Evolutionary conservation across 2,113 vertebrate genomes (phyloP).

Genomic region (Bombycilla garrulus): DNA sequence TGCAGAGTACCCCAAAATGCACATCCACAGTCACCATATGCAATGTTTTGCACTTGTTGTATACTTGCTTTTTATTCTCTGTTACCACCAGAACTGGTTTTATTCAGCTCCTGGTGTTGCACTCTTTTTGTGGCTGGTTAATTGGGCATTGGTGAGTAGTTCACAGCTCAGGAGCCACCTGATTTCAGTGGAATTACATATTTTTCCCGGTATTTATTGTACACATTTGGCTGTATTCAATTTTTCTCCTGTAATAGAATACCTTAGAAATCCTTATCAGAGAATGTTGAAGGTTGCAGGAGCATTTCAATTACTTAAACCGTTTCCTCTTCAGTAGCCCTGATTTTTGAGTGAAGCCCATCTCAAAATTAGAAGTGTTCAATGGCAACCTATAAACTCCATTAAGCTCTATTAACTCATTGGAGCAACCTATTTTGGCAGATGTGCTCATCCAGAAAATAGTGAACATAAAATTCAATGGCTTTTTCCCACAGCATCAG

Average conservation of each 20-base stretch:
- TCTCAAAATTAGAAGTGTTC: not conserved
- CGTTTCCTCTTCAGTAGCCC: not conserved
- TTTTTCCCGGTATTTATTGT: not conserved
- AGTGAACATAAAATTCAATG: conserved; percentile 35
- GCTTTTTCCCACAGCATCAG: not conserved
- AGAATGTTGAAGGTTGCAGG: not conserved
- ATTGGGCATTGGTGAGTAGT: not conserved
- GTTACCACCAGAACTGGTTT: not conserved
- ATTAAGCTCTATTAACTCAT: conserved; percentile 3
- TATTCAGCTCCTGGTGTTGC: accelerated
- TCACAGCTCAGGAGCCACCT: not conserved
- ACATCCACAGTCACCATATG: not conserved
- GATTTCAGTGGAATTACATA: not conserved
- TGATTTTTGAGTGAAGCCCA: not conserved
- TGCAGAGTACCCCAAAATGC: not conserved
- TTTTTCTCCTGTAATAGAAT: not conserved
- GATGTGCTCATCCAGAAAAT: conserved; percentile 31
- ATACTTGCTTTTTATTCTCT: not conserved
- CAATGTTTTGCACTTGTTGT: not conserved
- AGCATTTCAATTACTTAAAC: not conserved
- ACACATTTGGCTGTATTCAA: not conserved
- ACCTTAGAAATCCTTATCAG: not conserved
- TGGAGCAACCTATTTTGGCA: not conserved
- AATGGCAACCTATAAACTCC: not conserved
- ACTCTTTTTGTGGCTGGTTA: not conserved